A percentile compares a stretch with the other conserved stretches of the same genome.
These are phyloP conservation scores for Penaeus chinensis DNA, from an alignment of 1,140 invertebrate species.

Conservation along the genomic window DNA sequence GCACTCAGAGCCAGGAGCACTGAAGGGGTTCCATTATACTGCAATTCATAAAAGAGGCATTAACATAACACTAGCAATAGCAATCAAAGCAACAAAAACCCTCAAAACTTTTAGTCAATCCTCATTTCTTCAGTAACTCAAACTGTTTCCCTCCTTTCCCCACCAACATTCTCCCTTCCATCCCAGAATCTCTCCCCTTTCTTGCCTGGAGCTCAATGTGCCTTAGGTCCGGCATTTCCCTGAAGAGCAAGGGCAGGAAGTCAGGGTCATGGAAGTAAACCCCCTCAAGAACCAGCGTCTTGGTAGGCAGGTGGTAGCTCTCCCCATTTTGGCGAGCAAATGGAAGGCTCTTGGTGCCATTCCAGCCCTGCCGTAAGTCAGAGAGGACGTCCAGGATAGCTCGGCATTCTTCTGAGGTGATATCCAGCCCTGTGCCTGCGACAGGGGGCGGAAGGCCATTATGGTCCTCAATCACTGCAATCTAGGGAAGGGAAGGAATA, in stretches of 20 bases:
- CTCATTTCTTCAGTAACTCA: no score
- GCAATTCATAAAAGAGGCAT: conserved; percentile 18
- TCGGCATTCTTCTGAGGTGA: conserved; percentile 22
- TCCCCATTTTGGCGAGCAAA: not conserved
- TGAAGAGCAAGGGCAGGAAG: conserved; percentile 17
- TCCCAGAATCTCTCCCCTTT: not conserved
- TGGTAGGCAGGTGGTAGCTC: conserved; percentile 26
- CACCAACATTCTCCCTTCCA: not conserved
- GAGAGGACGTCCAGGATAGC: conserved; percentile 26
- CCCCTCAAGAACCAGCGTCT: conserved; percentile 39
- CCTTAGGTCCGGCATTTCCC: conserved; percentile 33
- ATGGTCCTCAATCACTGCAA: conserved; percentile 27
- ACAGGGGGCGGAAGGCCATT: not conserved
- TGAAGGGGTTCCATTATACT: conserved; percentile 38
- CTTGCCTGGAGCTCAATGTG: conserved; percentile 43
- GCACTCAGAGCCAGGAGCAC: conserved; percentile 29
- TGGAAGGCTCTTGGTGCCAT: not conserved
- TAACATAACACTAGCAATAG: not conserved
- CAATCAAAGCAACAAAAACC: not conserved
- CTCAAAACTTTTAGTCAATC: not conserved
- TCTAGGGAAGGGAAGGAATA: not conserved
- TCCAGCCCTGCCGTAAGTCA: conserved; percentile 6
- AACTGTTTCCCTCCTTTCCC: no score
- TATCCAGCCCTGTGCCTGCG: conserved; percentile 26
- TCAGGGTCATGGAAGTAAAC: conserved; percentile 38